Evolutionary conservation across 2,888 invertebrate species (phyloP).

Genomic region (Strigamia maritima): DNA sequence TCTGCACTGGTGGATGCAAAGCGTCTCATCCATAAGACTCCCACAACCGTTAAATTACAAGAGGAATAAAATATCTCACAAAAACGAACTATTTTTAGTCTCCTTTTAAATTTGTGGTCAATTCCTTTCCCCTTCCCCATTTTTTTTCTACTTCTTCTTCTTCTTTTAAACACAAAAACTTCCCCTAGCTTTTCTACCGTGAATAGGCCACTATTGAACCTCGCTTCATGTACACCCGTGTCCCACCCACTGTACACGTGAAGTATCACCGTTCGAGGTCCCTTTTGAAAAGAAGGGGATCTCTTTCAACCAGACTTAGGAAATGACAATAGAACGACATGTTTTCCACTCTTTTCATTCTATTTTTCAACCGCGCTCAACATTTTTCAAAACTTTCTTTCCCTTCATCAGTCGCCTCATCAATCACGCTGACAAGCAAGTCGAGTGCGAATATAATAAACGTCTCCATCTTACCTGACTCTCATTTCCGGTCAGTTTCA

Average conservation of each 20-base stretch:
- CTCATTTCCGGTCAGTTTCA: background rate
- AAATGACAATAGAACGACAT: background rate
- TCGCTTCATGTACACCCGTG: background rate
- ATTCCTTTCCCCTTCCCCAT: background rate
- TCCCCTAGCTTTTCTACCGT: background rate
- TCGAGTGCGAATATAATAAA: background rate
- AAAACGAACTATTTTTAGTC: background rate
- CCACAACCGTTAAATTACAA: background rate
- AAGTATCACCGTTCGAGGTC: background rate
- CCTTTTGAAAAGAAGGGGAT: background rate
- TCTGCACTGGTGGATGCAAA: background rate
- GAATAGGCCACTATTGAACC: background rate
- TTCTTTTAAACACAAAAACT: background rate
- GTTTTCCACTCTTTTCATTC: background rate
- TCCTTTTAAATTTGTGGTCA: constrained; percentile 11
- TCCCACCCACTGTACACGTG: background rate
- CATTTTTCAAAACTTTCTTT: background rate
- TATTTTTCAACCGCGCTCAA: background rate
- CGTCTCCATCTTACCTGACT: constrained; percentile 7
- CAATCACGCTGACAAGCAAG: background rate
- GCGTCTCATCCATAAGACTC: too few relatives aligned
- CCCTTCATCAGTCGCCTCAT: background rate
- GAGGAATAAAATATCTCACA: background rate
- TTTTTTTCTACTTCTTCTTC: background rate
- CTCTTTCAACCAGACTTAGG: background rate